Evolutionary conservation across 2,888 invertebrate genomes (phyloP).

Genomic region (Athalia circularis): DNA sequence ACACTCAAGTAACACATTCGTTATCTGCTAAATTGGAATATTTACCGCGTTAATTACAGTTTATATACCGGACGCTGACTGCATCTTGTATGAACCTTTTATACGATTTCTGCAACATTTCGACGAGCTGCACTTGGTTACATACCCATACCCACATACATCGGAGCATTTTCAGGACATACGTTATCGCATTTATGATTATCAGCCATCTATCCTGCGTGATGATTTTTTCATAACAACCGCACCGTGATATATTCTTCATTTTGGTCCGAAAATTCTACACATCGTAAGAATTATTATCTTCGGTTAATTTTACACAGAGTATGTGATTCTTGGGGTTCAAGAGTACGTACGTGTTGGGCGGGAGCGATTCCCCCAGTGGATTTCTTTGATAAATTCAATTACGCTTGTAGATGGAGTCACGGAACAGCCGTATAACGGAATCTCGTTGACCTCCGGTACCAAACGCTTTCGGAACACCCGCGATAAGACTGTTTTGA

Average conservation of each 20-base stretch:
- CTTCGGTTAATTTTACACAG: no score
- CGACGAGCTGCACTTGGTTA: background rate
- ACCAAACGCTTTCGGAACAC: constrained; percentile 30
- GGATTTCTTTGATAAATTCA: constrained; percentile 16
- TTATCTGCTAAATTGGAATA: constrained; percentile 44
- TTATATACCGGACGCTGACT: constrained; percentile 4
- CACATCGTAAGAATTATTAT: no score
- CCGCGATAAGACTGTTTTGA: constrained; percentile 35
- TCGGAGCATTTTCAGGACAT: background rate
- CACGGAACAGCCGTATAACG: background rate
- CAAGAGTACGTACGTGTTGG: no score
- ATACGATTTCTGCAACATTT: background rate
- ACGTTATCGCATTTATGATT: constrained; percentile 35
- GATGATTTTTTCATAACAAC: background rate
- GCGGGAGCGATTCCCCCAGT: no score
- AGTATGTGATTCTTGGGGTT: no score
- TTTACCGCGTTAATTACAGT: constrained; percentile 45
- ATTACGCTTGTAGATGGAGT: background rate
- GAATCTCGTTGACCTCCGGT: constrained; percentile 27
- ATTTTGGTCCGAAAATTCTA: background rate
- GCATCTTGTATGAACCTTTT: background rate
- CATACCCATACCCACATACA: background rate
- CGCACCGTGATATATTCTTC: no score
- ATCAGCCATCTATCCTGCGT: background rate
- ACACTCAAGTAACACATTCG: constrained; percentile 33